Conservation (phyloP, 2,888 invertebrate genomes). For the Drosophila bunnanda region DNA sequence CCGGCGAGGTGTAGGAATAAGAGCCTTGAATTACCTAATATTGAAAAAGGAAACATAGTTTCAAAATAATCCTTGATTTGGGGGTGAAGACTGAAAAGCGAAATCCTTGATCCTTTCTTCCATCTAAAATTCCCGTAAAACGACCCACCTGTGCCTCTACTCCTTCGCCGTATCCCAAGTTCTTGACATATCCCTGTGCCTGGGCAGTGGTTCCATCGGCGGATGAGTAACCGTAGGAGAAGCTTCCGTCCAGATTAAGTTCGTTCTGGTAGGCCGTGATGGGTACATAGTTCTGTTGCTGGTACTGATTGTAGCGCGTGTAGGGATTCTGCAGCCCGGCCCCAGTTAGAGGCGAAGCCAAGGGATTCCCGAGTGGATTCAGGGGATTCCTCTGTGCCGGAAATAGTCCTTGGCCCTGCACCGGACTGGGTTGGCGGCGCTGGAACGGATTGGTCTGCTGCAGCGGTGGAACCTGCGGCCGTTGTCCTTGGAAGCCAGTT, state of each 20-base stretch:
- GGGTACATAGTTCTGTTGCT: constrained; percentile 83
- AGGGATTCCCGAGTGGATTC: constrained; percentile 55
- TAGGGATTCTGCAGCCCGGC: constrained; percentile 68
- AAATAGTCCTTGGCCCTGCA: constrained; percentile 63
- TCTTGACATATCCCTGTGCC: constrained; percentile 91
- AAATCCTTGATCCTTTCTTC: neutral
- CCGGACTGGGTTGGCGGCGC: constrained; percentile 33
- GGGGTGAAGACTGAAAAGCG: neutral
- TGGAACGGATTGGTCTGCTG: constrained; percentile 57
- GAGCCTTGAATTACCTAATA: constrained; percentile 89
- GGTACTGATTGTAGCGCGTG: constrained; percentile 79
- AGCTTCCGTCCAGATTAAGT: constrained; percentile 84
- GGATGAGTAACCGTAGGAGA: constrained; percentile 88
- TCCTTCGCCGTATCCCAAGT: constrained; percentile 87
- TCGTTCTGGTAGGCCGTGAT: constrained; percentile 85
- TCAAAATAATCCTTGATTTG: neutral
- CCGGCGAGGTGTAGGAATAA: constrained; percentile 90
- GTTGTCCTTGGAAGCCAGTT: constrained; percentile 76
- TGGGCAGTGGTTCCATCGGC: constrained; percentile 92
- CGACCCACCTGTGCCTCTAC: constrained; percentile 86
- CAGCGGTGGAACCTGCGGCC: constrained; percentile 54
- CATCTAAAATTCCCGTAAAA: neutral
- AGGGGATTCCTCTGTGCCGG: constrained; percentile 56
- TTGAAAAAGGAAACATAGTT: neutral
- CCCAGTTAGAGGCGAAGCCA: constrained; percentile 44